These are phyloP conservation scores for Ursus arctos DNA, from an alignment of 2,113 vertebrate genomes.

Conservation along the genomic window DNA sequence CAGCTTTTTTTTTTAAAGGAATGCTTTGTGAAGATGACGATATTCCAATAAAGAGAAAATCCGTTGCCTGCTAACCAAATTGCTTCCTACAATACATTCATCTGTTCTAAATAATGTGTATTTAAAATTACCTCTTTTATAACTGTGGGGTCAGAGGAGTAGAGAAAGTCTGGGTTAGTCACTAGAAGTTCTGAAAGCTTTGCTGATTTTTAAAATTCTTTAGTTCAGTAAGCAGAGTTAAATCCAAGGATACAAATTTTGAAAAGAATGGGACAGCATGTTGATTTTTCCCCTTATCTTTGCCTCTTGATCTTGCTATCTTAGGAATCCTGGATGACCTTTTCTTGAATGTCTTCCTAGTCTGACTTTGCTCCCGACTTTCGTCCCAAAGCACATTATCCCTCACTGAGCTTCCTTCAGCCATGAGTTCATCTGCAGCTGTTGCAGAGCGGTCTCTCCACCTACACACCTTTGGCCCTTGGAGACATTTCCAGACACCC, in stretches of 20 bases:
- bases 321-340: neutral
- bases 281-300: neutral
- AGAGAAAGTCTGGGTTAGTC: neutral
- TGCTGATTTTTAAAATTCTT: slow-evolving; percentile 41
- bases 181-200: neutral
- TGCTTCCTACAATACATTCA: slow-evolving; percentile 4
- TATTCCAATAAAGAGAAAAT: slow-evolving; percentile 34
- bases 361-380: neutral
- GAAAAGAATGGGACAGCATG: neutral
- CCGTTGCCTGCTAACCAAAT: neutral
- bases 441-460: neutral
- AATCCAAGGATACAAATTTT: neutral
- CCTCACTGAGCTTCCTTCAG: neutral
- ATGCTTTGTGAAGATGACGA: neutral
- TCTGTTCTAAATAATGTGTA: neutral
- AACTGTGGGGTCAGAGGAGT: neutral
- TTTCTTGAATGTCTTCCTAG: neutral
- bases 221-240: neutral
- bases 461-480: neutral
- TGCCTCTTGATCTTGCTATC: neutral
- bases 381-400: neutral
- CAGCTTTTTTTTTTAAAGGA: neutral
- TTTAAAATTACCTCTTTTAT: slow-evolving; percentile 10
- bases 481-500: neutral
- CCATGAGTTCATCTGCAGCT: neutral